phyloP scores from a whole-genome alignment of 2,113 vertebrate species.

The Podarcis cretensis region DNA sequence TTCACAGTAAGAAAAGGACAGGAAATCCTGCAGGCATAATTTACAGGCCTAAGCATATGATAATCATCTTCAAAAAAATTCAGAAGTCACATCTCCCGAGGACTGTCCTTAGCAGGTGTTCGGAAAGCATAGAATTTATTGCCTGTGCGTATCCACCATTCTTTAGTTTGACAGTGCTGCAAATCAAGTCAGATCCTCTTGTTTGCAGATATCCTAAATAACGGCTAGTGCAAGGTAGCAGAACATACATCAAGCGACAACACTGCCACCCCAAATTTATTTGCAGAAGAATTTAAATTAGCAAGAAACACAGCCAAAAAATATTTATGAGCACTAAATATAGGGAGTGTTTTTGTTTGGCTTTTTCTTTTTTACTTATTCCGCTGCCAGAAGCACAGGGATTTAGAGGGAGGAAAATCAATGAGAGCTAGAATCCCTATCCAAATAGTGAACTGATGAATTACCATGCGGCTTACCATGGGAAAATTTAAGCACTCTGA shows the following conservation, averaged over 20 bases:
- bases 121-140: conserved; percentile 51
- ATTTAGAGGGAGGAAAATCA: background rate
- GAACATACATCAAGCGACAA: conserved; percentile 28
- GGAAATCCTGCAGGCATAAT: conserved; percentile 16
- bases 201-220: conserved; percentile 49
- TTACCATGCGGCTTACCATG: background rate
- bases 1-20: conserved; percentile 1
- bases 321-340: conserved; percentile 11
- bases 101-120: conserved; percentile 40
- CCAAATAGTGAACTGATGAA: background rate
- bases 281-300: conserved; percentile 42
- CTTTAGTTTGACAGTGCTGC: conserved; percentile 47
- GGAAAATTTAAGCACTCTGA: background rate
- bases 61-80: conserved; percentile 55
- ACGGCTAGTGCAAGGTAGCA: conserved; percentile 37
- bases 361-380: conserved; percentile 8
- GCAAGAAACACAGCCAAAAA: conserved; percentile 4
- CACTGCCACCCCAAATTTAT: conserved; percentile 7
- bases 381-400: background rate
- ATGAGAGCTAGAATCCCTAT: background rate
- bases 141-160: conserved; percentile 14
- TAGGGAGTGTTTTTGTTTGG: no score
- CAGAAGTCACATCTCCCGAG: conserved; percentile 54
- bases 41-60: conserved; percentile 28
- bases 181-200: conserved; percentile 51